phyloP scores from a whole-genome alignment of 1,140 invertebrate species.

The Cyrtorhinus lividipennis region DNA sequence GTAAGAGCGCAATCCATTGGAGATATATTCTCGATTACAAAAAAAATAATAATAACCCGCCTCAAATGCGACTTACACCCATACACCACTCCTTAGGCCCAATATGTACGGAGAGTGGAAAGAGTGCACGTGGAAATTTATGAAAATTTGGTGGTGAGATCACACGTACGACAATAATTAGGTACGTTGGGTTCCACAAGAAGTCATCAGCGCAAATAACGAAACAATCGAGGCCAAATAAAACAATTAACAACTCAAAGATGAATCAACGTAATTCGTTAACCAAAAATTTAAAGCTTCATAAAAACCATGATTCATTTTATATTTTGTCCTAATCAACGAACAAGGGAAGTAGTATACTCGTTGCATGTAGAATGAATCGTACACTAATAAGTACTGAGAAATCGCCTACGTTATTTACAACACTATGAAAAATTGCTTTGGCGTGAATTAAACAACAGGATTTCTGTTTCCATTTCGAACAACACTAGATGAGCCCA shows the following conservation, averaged over 20 bases:
- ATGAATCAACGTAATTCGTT: too few species aligned
- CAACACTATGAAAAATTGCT: conserved; percentile 2
- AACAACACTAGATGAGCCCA: conserved; percentile 5
- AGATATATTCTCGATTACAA: not conserved
- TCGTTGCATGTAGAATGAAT: not conserved
- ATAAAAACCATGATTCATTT: not conserved
- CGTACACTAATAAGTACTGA: conserved; percentile 4
- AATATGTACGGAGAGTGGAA: not conserved
- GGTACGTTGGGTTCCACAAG: too few species aligned
- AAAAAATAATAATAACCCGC: too few species aligned
- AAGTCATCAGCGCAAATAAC: too few species aligned
- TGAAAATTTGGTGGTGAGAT: too few species aligned
- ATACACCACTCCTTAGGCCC: not conserved
- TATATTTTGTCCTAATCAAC: not conserved
- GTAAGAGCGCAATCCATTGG: too few species aligned
- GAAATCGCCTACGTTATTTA: not conserved
- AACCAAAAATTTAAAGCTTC: conserved; percentile 5
- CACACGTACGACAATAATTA: too few species aligned
- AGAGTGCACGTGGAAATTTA: too few species aligned
- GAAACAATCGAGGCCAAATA: not conserved
- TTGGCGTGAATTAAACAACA: conserved; percentile 6
- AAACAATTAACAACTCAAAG: not conserved
- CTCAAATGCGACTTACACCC: not conserved
- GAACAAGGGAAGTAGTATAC: not conserved
- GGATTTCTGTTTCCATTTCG: not conserved